phyloP scores from a whole-genome alignment of 2,797 vertebrate genomes.

The Kryptopterus vitreolus region DNA sequence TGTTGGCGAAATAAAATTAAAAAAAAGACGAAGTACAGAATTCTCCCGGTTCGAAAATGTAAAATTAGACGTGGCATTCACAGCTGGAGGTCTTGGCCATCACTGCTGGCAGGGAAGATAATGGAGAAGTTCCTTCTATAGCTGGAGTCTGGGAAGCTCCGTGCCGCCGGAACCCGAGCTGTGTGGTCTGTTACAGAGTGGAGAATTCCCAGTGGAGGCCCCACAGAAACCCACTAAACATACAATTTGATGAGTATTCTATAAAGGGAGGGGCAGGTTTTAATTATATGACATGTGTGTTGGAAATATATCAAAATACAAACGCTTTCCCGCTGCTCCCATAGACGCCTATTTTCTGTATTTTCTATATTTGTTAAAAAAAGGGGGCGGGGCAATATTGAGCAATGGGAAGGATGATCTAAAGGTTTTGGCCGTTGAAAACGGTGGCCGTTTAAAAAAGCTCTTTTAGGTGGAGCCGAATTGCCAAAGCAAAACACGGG shows the following conservation, averaged over 20 bases:
- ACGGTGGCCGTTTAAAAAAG: too few relatives aligned
- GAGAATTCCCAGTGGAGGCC: slow-evolving; percentile 27
- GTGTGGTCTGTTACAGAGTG: slow-evolving; percentile 41
- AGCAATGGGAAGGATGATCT: too few relatives aligned
- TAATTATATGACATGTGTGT: too few relatives aligned
- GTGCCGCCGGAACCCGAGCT: slow-evolving; percentile 17
- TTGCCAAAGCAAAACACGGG: too few relatives aligned
- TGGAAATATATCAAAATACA: too few relatives aligned
- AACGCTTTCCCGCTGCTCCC: too few relatives aligned
- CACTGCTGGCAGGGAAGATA: not conserved
- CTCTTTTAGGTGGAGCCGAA: too few relatives aligned
- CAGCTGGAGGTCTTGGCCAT: slow-evolving; percentile 22
- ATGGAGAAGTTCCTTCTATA: slow-evolving; percentile 16
- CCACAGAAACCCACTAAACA: slow-evolving; percentile 3
- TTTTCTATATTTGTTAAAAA: too few relatives aligned
- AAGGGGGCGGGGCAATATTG: too few relatives aligned
- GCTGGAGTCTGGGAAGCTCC: slow-evolving; percentile 18
- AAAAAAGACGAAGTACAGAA: not conserved
- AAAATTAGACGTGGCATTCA: slow-evolving; percentile 5
- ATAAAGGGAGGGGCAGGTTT: too few relatives aligned
- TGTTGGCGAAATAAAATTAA: not conserved
- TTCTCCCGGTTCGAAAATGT: not conserved
- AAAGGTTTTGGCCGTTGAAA: too few relatives aligned
- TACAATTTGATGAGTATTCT: slow-evolving; percentile 9
- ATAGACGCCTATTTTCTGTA: too few relatives aligned